Evolutionary conservation across 1,140 invertebrate genomes (phyloP).

Genomic region (Eumeta japonica): DNA sequence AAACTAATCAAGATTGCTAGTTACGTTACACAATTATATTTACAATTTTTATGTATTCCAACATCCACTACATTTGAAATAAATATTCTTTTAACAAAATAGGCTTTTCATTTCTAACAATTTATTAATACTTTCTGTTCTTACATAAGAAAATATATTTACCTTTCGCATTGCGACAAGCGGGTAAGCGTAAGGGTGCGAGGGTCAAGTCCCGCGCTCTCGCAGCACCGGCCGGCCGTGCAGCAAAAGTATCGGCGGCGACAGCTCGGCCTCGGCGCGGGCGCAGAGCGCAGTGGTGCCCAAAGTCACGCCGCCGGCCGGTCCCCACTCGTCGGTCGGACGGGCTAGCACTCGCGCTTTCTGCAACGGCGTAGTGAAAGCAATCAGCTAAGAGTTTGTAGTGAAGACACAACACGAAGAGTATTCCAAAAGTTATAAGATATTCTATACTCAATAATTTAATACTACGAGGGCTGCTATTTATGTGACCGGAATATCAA

Average conservation of each 20-base stretch:
- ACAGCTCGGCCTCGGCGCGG: constrained; percentile 36
- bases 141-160: constrained; percentile 1
- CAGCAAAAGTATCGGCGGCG: constrained; percentile 59
- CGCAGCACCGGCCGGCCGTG: constrained; percentile 62
- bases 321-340: constrained; percentile 68
- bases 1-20: too few relatives aligned
- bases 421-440: too few relatives aligned
- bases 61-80: too few relatives aligned
- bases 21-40: too few relatives aligned
- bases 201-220: constrained; percentile 50
- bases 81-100: not conserved
- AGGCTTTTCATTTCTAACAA: not conserved
- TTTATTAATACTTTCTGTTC: not conserved
- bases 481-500: too few relatives aligned
- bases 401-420: too few relatives aligned
- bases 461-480: too few relatives aligned
- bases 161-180: constrained; percentile 43
- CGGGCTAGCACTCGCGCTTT: constrained; percentile 60
- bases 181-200: constrained; percentile 35
- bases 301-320: constrained; percentile 31
- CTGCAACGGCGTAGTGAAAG: constrained; percentile 41
- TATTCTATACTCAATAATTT: too few relatives aligned
- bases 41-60: too few relatives aligned
- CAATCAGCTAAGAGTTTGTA: too few relatives aligned
- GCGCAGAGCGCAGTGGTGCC: too few relatives aligned